phyloP scores from a whole-genome alignment of 2,888 invertebrate species.

The Dryobotodes eremita region DNA sequence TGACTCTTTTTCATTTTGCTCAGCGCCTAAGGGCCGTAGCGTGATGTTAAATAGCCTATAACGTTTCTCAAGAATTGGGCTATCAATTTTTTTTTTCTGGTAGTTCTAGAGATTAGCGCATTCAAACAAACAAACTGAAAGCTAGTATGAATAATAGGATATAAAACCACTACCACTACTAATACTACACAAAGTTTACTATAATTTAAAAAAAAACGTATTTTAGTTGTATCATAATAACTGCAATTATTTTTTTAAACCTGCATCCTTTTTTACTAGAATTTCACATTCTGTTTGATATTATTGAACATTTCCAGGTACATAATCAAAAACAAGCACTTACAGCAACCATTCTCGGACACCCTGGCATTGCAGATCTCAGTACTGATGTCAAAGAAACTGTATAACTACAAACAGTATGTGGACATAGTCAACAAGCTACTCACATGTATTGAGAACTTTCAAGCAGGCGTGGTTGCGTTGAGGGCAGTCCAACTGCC shows the following conservation, averaged over 20 bases:
- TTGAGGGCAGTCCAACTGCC: constrained; percentile 70
- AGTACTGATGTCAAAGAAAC: constrained; percentile 41
- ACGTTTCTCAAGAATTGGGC: background rate
- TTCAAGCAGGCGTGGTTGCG: constrained; percentile 77
- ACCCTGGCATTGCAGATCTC: constrained; percentile 72
- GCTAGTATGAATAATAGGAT: background rate
- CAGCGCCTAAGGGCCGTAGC: background rate
- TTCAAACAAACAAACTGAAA: background rate
- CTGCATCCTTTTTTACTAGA: background rate
- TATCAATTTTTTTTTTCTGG: background rate
- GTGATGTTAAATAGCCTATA: background rate
- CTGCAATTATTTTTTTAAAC: background rate
- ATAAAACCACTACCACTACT: background rate
- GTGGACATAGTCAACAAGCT: constrained; percentile 74
- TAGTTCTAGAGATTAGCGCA: background rate
- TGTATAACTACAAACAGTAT: constrained; percentile 67
- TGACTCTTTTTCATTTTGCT: background rate
- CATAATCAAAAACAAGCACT: constrained; percentile 74
- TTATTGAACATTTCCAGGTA: constrained; percentile 73
- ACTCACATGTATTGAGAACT: constrained; percentile 81
- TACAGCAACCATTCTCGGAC: constrained; percentile 76
- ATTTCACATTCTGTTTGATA: background rate
- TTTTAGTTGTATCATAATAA: too few relatives aligned
- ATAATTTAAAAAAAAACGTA: too few relatives aligned
- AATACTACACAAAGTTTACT: too few relatives aligned